phyloP scores from a whole-genome alignment of 2,113 vertebrate species.

The Aplodontia rufa region DNA sequence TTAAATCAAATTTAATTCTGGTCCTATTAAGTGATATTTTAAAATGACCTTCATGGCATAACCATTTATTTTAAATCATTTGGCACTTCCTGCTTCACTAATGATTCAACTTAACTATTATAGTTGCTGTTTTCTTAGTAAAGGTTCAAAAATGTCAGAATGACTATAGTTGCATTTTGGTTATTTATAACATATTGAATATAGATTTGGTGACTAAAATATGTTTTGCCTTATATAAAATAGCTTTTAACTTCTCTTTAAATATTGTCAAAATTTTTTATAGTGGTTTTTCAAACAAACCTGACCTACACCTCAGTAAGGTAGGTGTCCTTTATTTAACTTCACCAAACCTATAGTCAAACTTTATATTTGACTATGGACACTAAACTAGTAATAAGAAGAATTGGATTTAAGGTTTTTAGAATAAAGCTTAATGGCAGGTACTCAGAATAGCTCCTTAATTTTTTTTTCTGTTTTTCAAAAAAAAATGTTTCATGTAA shows the following conservation, averaged over 20 bases:
- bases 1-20: conserved; percentile 43
- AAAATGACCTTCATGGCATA: neutral
- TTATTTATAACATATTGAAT: neutral
- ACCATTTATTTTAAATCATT: neutral
- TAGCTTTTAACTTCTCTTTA: conserved; percentile 4
- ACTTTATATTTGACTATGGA: neutral
- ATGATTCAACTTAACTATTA: neutral
- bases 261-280: conserved; percentile 71
- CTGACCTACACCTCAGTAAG: conserved; percentile 74
- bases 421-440: neutral
- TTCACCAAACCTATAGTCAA: neutral
- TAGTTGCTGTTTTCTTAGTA: neutral
- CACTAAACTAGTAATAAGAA: neutral
- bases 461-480: conserved; percentile 29
- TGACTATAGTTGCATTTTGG: neutral
- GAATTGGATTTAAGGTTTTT: neutral
- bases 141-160: neutral
- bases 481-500: neutral
- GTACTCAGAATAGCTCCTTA: neutral
- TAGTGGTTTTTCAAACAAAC: conserved; percentile 78
- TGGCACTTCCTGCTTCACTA: neutral
- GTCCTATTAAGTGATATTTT: neutral
- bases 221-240: conserved; percentile 11
- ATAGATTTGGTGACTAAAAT: conserved; percentile 17
- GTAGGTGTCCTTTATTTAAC: conserved; percentile 73